Evolutionary conservation across 2,888 invertebrate species (phyloP), one percentile per base, ranked within the genome.

Genomic region (Scaptomyza cyrtandrae): DNA sequence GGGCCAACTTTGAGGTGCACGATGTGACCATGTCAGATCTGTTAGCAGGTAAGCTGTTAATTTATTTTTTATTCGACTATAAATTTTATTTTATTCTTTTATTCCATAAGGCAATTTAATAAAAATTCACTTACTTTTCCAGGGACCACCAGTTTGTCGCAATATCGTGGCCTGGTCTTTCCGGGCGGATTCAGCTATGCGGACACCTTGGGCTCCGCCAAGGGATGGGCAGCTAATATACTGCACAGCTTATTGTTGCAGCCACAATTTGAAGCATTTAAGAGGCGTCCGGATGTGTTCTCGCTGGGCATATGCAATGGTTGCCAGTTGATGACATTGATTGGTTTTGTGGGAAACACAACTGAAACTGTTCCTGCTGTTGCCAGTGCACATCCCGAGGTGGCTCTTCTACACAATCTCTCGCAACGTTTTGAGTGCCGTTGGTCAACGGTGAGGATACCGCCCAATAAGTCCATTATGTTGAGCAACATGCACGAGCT

Each of bases 111-210:
- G 9, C 10, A 14, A 41, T 16, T 39, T 14, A 7, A 33, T 33
- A 10, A 2, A 33, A 33, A 13, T 33, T 3, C 6, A 1, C 4
- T 2, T 19, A 6, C 7, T 29, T 9, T 68, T 70, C 0, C 93
- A 68, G 95, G 95, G 37, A 94, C 93, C 84, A 94, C 96, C 2
- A 95, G 94, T 2, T 92, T 98, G 37, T 96, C 97, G 68, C 93
- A 94, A 24, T 99, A 98, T 93, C 94, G 95, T 76, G 99, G 99
- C 1, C 90, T 99, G 13, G 95, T 98, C 50, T 99, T 99, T 91
- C 99, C 99, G 0, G 99, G 92, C 14, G 99, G 99, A n/a, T 99
- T 99, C 92, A 99, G 98, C 92, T 99, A 98, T 92, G 99, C 98
- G 45, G 97, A 98, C 91, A 99, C 99, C 0, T 93, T 99, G 54